Percentiles rank a stretch among this genome's conserved stretches.
Evolutionary conservation across 2,797 vertebrate species (phyloP).

Genomic region (Craterocephalus amniculus): DNA sequence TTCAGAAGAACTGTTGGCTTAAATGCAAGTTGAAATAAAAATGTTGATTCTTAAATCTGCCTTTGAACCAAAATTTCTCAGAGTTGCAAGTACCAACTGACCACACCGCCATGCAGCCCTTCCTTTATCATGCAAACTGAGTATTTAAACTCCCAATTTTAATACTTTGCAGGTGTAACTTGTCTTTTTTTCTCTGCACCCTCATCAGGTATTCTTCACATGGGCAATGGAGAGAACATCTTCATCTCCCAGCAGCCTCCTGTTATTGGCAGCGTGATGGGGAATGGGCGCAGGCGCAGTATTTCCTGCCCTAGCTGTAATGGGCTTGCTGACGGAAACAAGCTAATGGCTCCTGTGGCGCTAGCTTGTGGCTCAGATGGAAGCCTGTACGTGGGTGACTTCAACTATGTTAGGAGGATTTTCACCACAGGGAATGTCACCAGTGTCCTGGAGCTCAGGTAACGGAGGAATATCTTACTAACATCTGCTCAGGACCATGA

Average conservation of each 20-base stretch:
- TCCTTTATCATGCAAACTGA: background rate
- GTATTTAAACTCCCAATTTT: background rate
- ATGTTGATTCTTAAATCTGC: background rate
- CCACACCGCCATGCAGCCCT: background rate
- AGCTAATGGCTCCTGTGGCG: conserved; percentile 95
- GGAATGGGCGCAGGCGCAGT: conserved; percentile 94
- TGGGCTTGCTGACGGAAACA: conserved; percentile 97
- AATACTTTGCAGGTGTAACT: conserved; percentile 45
- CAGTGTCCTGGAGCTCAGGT: conserved; percentile 97
- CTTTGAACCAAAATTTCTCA: background rate
- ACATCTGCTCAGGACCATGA: conserved; percentile 43
- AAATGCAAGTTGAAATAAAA: background rate
- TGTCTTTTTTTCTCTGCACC: conserved; percentile 28
- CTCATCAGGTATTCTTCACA: conserved; percentile 93
- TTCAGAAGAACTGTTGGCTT: background rate
- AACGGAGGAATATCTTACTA: conserved; percentile 54
- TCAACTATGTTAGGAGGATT: conserved; percentile 98
- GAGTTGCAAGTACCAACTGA: background rate
- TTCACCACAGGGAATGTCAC: conserved; percentile 98
- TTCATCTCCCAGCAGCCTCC: conserved; percentile 98
- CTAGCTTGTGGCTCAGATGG: conserved; percentile 94
- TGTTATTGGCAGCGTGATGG: conserved; percentile 97
- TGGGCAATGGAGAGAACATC: conserved; percentile 97
- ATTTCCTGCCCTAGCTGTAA: conserved; percentile 99
- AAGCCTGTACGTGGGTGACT: conserved; percentile 97